Percentiles rank a stretch among this genome's conserved stretches.
Conservation (phyloP, 2,113 vertebrate species). For the Nycticorax nycticorax region DNA sequence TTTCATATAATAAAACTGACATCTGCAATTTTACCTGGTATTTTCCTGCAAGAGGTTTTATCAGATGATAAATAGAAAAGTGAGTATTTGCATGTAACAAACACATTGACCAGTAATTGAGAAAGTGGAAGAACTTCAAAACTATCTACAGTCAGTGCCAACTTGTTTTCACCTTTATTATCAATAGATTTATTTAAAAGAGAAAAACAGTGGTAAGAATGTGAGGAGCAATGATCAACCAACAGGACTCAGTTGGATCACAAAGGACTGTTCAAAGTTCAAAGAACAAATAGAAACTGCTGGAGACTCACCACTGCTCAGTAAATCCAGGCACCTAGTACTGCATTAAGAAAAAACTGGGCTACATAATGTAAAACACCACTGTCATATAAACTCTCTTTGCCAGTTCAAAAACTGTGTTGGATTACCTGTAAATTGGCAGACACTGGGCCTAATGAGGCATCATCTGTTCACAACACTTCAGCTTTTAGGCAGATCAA, state of each 20-base stretch:
- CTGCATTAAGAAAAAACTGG: background rate
- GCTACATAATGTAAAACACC: background rate
- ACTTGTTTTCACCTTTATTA: background rate
- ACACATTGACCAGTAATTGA: background rate
- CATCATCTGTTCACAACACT: background rate
- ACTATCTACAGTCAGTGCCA: background rate
- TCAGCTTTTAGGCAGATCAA: background rate
- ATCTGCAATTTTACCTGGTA: background rate
- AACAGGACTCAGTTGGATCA: background rate
- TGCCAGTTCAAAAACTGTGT: background rate
- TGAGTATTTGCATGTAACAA: background rate
- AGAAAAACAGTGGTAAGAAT: background rate
- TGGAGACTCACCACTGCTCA: background rate
- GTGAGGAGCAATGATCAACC: background rate
- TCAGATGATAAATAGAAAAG: background rate
- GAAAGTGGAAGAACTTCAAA: background rate
- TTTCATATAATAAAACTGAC: background rate
- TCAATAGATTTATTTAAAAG: background rate
- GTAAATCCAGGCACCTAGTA: background rate
- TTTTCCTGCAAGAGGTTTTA: background rate
- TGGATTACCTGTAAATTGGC: background rate
- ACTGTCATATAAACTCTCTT: background rate
- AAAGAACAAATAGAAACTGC: background rate
- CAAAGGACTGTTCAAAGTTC: conserved; percentile 16
- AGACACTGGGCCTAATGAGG: background rate